Evolutionary conservation across 2,888 invertebrate species (phyloP).

Genomic region (Ochropleura leucogaster): DNA sequence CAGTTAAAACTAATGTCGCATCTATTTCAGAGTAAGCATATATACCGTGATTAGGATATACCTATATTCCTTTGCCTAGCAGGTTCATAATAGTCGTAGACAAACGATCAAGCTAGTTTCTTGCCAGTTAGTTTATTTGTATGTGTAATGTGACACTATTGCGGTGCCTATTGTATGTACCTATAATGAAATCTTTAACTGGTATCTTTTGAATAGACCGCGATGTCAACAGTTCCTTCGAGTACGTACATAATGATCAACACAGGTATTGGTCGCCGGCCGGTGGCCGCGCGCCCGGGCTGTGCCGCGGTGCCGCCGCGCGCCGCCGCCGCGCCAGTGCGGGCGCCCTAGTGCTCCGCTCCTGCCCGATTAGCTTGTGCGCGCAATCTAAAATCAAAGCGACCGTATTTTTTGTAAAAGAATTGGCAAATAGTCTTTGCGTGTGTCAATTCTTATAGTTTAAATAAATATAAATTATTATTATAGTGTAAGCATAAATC

Average conservation of each 20-base stretch:
- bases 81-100: no score
- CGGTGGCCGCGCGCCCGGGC: neutral
- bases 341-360: neutral
- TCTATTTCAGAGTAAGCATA: neutral
- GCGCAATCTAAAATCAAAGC: neutral
- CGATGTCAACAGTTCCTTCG: neutral
- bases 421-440: neutral
- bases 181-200: neutral
- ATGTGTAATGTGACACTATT: neutral
- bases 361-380: no score
- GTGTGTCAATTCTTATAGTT: neutral
- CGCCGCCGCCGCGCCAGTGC: no score
- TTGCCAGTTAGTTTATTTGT: neutral
- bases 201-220: neutral
- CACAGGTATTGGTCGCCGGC: neutral
- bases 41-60: neutral
- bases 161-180: neutral
- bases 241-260: neutral
- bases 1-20: conserved; percentile 3
- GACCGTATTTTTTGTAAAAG: neutral
- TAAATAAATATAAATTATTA: conserved; percentile 6
- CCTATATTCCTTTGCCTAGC: neutral
- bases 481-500: neutral
- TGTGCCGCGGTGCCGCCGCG: neutral
- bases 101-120: no score